Conservation (phyloP, 1,140 invertebrate species). For the Chionoecetes opilio region DNA sequence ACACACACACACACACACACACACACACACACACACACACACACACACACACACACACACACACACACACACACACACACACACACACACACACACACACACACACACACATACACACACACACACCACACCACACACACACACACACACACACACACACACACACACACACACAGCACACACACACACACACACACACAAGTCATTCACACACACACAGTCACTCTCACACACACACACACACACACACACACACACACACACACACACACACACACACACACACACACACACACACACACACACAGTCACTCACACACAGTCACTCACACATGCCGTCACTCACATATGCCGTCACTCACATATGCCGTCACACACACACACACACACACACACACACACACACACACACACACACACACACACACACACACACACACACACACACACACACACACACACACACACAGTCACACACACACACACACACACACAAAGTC, state of each 20-base stretch:
- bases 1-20: background rate
- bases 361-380: no score
- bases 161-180: no score
- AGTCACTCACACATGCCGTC: no score
- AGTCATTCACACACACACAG: no score
- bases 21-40: background rate
- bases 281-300: conserved; percentile 25
- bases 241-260: background rate
- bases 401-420: no score
- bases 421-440: no score
- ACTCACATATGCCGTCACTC: no score
- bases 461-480: no score
- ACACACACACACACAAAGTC: no score
- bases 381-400: no score
- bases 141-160: background rate
- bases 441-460: no score
- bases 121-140: background rate
- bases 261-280: background rate
- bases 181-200: conserved; percentile 27
- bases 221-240: background rate
- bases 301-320: conserved; percentile 4
- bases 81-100: conserved; percentile 22
- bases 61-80: no score
- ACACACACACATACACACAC: conserved; percentile 18
- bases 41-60: background rate